Base-by-base conservation (phyloP, 1,140 invertebrate species). In the Trachymyrmex cornetzi region DNA sequence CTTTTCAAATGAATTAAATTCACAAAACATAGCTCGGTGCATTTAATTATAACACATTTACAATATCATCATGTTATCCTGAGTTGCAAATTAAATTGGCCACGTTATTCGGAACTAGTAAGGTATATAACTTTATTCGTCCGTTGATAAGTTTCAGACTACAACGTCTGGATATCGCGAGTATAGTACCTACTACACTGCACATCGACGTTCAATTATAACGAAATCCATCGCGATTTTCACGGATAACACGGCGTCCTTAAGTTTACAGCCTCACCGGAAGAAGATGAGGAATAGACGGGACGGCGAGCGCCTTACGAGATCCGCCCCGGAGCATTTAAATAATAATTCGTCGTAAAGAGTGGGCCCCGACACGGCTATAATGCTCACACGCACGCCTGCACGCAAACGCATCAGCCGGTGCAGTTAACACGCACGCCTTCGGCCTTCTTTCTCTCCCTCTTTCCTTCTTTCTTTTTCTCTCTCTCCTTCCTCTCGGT, bases 301-400 rank as follows among this genome's bases (percentile, higher is more conserved):
- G 34, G 53, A 80, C 61, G 24, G 2, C 64, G 77, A 81, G 64
- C 64, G 66, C 87, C 79, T 88, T 80, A 87, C 84, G 77, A 86
- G 75, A 87, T 75, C 74, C 85, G 75, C 87, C 87, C 90, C 84
- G 72, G 81, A 88, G 88, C 91, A 92, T 93, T 92, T 90, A 92
- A 93, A 93, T 93, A 92, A 93, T 93, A 93, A 93, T 93, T 91
- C 90, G 90, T 87, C 89, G 90, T 93, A 93, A 92, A 92, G 87
- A 90, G 88, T 82, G 75, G 84, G 84, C 72, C 87, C 81, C 87
- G 82, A 90, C 89, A 88, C 90, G 91, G 92, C 88, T 88, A 87
- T 91, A 89, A 91, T 88, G 85, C 90, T 88, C 91, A 91, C 90
- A 92, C 91, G 91, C 92, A 90, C 88, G 89, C 87, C 89, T 88